Conservation (phyloP, 2,888 invertebrate species). For the Listrodromus nycthemerus region DNA sequence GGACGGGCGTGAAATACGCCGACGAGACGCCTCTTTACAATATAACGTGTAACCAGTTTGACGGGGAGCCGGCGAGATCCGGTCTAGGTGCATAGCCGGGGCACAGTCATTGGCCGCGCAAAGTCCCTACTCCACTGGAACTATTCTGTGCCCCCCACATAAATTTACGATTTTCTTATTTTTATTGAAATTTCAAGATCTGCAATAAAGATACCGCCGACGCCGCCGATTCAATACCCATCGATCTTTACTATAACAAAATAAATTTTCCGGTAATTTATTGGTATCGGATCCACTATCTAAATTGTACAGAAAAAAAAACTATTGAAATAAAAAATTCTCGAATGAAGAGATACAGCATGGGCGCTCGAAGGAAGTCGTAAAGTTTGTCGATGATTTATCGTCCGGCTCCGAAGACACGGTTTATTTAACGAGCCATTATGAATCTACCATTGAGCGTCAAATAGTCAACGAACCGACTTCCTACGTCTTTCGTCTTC, state of each 20-base stretch:
- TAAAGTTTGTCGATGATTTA: not conserved
- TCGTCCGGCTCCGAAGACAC: not conserved
- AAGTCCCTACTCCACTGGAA: too few species aligned
- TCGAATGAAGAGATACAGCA: too few species aligned
- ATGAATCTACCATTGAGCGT: not conserved
- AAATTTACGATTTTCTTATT: not conserved
- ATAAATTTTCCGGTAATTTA: too few species aligned
- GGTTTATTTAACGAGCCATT: not conserved
- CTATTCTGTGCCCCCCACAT: not conserved
- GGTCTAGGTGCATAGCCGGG: not conserved
- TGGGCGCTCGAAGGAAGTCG: too few species aligned
- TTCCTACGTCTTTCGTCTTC: not conserved
- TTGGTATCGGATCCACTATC: too few species aligned
- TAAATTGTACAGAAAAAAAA: too few species aligned
- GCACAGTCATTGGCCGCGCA: not conserved
- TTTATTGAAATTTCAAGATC: too few species aligned
- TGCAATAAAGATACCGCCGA: too few species aligned
- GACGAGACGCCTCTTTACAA: conserved; percentile 37
- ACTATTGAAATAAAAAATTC: too few species aligned
- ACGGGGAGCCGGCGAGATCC: conserved; percentile 18
- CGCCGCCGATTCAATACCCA: too few species aligned
- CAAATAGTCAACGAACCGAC: not conserved
- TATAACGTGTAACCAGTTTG: conserved; percentile 40
- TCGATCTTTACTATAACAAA: too few species aligned
- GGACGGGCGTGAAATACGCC: conserved; percentile 28